Evolutionary conservation across 2,113 vertebrate genomes (phyloP), one percentile per base, ranked within the genome.

Genomic region (Sigmodon hispidus): DNA sequence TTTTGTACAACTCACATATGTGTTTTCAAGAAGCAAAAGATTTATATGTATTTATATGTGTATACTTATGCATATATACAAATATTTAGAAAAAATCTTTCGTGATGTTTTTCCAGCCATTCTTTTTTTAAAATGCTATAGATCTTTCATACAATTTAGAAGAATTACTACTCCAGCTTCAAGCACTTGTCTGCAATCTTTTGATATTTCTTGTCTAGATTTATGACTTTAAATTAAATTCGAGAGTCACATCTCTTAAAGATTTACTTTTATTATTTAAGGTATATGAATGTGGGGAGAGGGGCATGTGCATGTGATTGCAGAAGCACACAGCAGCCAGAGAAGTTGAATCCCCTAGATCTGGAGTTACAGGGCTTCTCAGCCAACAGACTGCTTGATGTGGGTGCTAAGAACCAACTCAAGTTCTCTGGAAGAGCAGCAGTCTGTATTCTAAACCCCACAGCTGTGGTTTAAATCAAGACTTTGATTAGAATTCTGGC

Each of bases 401-500:
- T 40, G 36, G 36, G 79, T 40, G 79, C 36, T 81, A n/a, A 59
- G 79, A 59, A 81, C 52, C 13, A 40, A 40, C 52, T 81, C 11
- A 2, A 52, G 79, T 16, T 36, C 52, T 57, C 79, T 81, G 52
- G 79, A 57, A 57, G 50, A 57, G 36, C 52, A 57, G 36, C 52
- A 59, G 36, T 26, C 24, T 40, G 6, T 81, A 8, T n/a, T 43
- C 36, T 29, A 31, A 61, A 31, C 80, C 36, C 3, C 55, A 61
- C 24, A 43, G 48, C 77, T 80, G 81, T 63, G 4, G 95, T 97
- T 96, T 77, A 90, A 45, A 93, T 73, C 34, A 26, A 21, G 83
- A 90, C 69, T 69, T 89, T 81, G 26, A 31, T 79, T 92, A 70
- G 67, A 91, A 87, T 94, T 94, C 57, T 70, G 52, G 69, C 43